Conservation (phyloP, 2,113 vertebrate species). For the crab-eating macaque (Macaca fascicularis) region T2T-MFA8v1.1 NC_088388.1:93526501-93527000, state of each 20-base stretch:
- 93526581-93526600: neutral
- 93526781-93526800: neutral
- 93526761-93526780: neutral
- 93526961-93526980: too few relatives aligned
- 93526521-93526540: neutral
- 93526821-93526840: neutral
- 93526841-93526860: neutral
- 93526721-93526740: neutral
- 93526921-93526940: neutral
- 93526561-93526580: neutral
- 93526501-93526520: neutral
- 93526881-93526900: neutral
- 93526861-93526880: neutral
- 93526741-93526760: neutral
- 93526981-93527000: too few relatives aligned
- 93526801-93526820: neutral
- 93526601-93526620: neutral
- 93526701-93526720: conserved; percentile 4
- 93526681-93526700: neutral
- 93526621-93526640: neutral
- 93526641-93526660: neutral
- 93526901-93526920: neutral
- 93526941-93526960: neutral
- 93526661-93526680: neutral
- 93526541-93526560: neutral